A percentile compares a stretch with the other conserved stretches of the same genome.
Evolutionary conservation across 2,797 vertebrate species (phyloP).

Genomic region (Semotilus atromaculatus): DNA sequence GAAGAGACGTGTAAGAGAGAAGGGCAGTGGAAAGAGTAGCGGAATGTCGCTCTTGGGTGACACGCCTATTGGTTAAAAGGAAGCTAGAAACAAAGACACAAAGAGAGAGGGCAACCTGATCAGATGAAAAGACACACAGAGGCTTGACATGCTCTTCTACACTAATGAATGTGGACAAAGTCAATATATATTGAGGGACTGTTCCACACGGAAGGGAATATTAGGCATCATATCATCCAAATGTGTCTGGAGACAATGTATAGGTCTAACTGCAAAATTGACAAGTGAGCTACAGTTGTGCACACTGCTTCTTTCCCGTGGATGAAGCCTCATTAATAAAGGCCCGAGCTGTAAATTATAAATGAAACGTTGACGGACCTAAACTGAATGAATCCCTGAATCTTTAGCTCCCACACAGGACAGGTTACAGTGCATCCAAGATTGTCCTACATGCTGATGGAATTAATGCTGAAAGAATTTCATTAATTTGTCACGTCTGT

Average conservation of each 20-base stretch:
- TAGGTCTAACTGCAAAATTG: slow-evolving; percentile 15
- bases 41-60: slow-evolving; percentile 58
- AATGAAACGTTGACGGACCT: slow-evolving; percentile 67
- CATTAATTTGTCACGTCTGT: too few relatives aligned
- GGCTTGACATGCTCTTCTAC: slow-evolving; percentile 45
- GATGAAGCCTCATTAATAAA: slow-evolving; percentile 59
- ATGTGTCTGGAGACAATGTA: slow-evolving; percentile 35
- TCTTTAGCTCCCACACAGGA: slow-evolving; percentile 24
- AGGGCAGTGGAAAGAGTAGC: slow-evolving; percentile 55
- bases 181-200: background rate
- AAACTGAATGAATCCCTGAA: slow-evolving; percentile 62
- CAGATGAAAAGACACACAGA: slow-evolving; percentile 47
- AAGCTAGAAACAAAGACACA: slow-evolving; percentile 57
- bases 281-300: slow-evolving; percentile 44
- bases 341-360: slow-evolving; percentile 63
- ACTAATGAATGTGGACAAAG: slow-evolving; percentile 10
- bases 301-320: slow-evolving; percentile 30
- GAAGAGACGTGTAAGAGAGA: slow-evolving; percentile 54
- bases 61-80: slow-evolving; percentile 62
- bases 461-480: background rate
- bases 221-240: slow-evolving; percentile 41
- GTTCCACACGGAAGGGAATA: slow-evolving; percentile 4
- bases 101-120: slow-evolving; percentile 58
- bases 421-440: slow-evolving; percentile 1
- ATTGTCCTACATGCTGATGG: background rate